A percentile compares a stretch with the other conserved stretches of the same genome.
Evolutionary conservation across 2,797 vertebrate genomes (phyloP).

Genomic region (Arremon brunneinucha): DNA sequence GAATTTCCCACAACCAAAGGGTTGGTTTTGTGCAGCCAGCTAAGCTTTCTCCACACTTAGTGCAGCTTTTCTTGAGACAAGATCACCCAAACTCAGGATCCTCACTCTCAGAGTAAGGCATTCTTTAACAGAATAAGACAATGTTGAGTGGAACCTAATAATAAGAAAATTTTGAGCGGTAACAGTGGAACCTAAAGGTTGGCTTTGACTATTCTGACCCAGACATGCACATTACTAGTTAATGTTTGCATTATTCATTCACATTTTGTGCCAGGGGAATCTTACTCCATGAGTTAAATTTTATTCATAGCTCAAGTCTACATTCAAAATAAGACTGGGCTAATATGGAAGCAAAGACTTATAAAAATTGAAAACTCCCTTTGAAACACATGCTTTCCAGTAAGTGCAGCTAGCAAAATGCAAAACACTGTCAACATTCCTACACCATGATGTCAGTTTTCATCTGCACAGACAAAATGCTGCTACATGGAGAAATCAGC

Average conservation of each 20-base stretch:
- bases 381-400: constrained; percentile 66
- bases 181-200: background rate
- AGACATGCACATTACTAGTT: background rate
- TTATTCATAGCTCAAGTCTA: constrained; percentile 44
- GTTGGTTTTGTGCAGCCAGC: background rate
- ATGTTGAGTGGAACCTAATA: background rate
- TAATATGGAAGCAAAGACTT: constrained; percentile 43
- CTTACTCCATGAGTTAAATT: constrained; percentile 39
- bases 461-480: constrained; percentile 41
- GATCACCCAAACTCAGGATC: background rate
- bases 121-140: background rate
- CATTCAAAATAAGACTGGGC: constrained; percentile 5
- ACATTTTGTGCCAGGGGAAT: background rate
- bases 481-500: constrained; percentile 1
- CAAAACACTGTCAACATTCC: constrained; percentile 67
- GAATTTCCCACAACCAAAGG: background rate
- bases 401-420: constrained; percentile 65
- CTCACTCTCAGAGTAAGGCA: background rate
- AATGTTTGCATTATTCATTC: background rate
- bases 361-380: constrained; percentile 67
- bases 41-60: background rate
- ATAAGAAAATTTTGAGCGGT: background rate
- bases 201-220: background rate
- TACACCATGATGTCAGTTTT: constrained; percentile 65
- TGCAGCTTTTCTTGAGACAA: background rate